These are phyloP conservation scores for Rhogogaster chlorosoma DNA, from an alignment of 2,888 invertebrate species.

Conservation along the genomic window DNA sequence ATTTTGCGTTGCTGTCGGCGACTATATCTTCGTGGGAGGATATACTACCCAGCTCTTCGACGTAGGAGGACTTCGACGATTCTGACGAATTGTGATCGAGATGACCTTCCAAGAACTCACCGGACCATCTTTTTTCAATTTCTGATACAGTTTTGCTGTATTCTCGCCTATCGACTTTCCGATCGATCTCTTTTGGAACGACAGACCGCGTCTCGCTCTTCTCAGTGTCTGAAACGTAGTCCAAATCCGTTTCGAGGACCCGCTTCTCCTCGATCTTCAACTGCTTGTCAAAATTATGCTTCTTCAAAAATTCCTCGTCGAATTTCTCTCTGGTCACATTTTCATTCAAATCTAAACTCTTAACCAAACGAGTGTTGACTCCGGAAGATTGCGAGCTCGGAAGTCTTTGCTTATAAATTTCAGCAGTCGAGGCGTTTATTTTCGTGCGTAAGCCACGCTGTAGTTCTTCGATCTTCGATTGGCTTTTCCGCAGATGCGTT, in stretches of 20 bases:
- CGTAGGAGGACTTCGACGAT: slow-evolving; percentile 72
- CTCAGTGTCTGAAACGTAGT: slow-evolving; percentile 62
- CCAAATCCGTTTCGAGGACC: slow-evolving; percentile 61
- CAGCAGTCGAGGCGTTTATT: slow-evolving; percentile 68
- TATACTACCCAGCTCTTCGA: slow-evolving; percentile 71
- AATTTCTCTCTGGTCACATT: slow-evolving; percentile 61
- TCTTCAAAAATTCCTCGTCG: slow-evolving; percentile 68
- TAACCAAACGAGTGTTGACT: slow-evolving; percentile 53
- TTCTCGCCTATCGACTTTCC: slow-evolving; percentile 56
- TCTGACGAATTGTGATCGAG: slow-evolving; percentile 68
- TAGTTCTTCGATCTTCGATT: slow-evolving; percentile 67
- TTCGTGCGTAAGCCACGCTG: slow-evolving; percentile 68
- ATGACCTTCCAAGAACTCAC: slow-evolving; percentile 68
- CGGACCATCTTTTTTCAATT: slow-evolving; percentile 73
- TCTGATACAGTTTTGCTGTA: slow-evolving; percentile 71
- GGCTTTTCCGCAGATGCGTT: slow-evolving; percentile 65
- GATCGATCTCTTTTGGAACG: neutral
- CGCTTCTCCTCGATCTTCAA: slow-evolving; percentile 67
- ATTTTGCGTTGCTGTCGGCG: slow-evolving; percentile 53
- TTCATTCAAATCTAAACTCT: slow-evolving; percentile 62
- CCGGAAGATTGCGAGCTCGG: slow-evolving; percentile 62
- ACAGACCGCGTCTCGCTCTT: slow-evolving; percentile 45
- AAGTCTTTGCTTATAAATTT: slow-evolving; percentile 67
- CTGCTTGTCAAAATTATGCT: slow-evolving; percentile 65
- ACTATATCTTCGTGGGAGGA: slow-evolving; percentile 68